Evolutionary conservation across 2,113 vertebrate species (phyloP).

Genomic region (Gadus chalcogrammus): DNA sequence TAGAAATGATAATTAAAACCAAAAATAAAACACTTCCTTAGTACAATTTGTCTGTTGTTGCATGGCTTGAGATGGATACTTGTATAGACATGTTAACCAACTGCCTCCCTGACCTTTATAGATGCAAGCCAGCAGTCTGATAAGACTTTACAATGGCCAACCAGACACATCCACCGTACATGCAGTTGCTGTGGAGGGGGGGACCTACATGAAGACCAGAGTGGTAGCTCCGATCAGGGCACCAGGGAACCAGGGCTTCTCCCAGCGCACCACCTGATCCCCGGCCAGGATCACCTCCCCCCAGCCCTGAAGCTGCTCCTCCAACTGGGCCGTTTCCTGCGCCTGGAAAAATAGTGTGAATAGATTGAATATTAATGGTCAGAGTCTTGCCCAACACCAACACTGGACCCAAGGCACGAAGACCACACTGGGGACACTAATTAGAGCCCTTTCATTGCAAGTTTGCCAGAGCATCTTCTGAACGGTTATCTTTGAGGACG

Average conservation of each 20-base stretch:
- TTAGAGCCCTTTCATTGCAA: neutral
- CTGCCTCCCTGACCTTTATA: no score
- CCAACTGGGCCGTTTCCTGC: constrained; percentile 88
- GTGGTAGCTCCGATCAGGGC: constrained; percentile 79
- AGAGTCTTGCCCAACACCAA: neutral
- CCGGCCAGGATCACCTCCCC: constrained; percentile 92
- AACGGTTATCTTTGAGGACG: neutral
- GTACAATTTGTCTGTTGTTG: no score
- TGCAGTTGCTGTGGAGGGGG: neutral
- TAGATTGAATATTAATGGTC: neutral
- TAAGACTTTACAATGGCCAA: no score
- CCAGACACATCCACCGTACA: no score
- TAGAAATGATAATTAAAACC: no score
- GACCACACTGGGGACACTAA: neutral
- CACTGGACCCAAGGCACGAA: neutral
- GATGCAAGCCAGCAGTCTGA: no score
- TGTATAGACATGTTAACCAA: no score
- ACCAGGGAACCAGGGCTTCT: constrained; percentile 92
- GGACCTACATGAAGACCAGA: constrained; percentile 89
- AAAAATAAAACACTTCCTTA: no score
- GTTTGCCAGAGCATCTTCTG: neutral
- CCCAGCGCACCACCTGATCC: constrained; percentile 90
- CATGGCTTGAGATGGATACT: no score
- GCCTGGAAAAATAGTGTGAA: constrained; percentile 73
- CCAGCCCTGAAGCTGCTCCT: constrained; percentile 96